A percentile compares a stretch with the other conserved stretches of the same genome.
Conservation (phyloP, 2,888 invertebrate genomes). For the Apoda limacodes region DNA sequence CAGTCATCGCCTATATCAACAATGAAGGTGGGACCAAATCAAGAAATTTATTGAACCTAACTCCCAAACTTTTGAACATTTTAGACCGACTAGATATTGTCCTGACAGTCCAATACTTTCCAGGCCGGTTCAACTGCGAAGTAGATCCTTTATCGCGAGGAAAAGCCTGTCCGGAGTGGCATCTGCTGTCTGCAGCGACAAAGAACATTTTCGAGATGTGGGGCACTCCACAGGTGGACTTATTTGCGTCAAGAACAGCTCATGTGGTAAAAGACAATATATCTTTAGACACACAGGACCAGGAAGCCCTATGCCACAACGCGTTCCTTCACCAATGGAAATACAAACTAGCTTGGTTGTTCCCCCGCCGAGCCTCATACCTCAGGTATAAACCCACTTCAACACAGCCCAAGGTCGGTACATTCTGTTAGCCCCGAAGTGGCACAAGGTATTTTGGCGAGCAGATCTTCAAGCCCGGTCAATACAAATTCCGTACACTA, state of each 20-base stretch:
- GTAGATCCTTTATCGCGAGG: conserved; percentile 17
- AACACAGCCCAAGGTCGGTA: conserved; percentile 18
- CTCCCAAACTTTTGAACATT: conserved; percentile 8
- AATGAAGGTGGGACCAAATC: too few relatives aligned
- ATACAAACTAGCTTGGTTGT: neutral
- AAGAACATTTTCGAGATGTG: too few relatives aligned
- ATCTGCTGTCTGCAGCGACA: too few relatives aligned
- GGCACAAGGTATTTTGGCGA: too few relatives aligned
- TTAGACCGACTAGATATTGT: too few relatives aligned
- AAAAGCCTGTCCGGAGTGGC: conserved; percentile 8
- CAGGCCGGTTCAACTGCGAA: conserved; percentile 18
- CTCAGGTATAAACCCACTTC: conserved; percentile 17
- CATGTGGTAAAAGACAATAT: conserved; percentile 14
- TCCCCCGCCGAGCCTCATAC: conserved; percentile 1
- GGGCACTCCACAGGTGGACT: conserved; percentile 16
- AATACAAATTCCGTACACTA: conserved; percentile 2
- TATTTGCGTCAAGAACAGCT: too few relatives aligned
- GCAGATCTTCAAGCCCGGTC: conserved; percentile 15
- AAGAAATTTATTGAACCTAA: conserved; percentile 9
- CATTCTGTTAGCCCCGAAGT: conserved; percentile 19
- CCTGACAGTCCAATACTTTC: too few relatives aligned
- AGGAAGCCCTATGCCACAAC: conserved; percentile 13
- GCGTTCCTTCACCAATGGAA: conserved; percentile 12
- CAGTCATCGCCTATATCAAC: too few relatives aligned
- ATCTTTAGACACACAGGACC: conserved; percentile 9